Conservation (phyloP, 2,113 vertebrate species). For the Scortum barcoo region DNA sequence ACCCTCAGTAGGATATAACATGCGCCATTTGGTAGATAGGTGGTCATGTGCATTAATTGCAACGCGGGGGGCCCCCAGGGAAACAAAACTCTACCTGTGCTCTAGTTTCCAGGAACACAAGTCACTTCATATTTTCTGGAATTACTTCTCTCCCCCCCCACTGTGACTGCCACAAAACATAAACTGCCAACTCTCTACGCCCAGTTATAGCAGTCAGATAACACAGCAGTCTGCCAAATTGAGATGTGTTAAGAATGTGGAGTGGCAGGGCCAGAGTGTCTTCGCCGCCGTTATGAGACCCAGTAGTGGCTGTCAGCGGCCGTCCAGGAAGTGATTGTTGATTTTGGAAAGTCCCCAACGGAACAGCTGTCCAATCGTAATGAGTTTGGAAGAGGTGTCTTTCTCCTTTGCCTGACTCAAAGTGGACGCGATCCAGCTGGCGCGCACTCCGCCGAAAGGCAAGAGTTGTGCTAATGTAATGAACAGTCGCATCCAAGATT, state of each 20-base stretch:
- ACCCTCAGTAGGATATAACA: conserved; percentile 39
- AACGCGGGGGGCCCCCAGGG: conserved; percentile 35
- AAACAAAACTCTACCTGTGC: conserved; percentile 9
- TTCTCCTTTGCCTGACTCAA: conserved; percentile 41
- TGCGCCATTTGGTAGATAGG: conserved; percentile 35
- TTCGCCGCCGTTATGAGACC: background rate
- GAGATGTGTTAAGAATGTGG: conserved; percentile 43
- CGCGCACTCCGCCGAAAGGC: background rate
- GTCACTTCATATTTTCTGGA: conserved; percentile 48
- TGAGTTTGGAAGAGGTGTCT: conserved; percentile 71
- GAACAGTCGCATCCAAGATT: conserved; percentile 7
- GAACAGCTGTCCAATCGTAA: conserved; percentile 78
- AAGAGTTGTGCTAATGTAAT: conserved; percentile 38
- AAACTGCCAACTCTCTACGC: conserved; percentile 5
- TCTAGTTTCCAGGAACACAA: conserved; percentile 26
- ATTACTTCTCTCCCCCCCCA: too few relatives aligned
- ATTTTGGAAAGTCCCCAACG: conserved; percentile 65
- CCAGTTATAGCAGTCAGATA: conserved; percentile 1
- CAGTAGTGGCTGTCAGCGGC: conserved; percentile 46
- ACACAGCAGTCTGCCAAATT: conserved; percentile 40
- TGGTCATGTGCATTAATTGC: conserved; percentile 56
- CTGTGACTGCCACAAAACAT: conserved; percentile 24
- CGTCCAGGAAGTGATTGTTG: conserved; percentile 64
- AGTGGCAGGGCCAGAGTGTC: conserved; percentile 20
- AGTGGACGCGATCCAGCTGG: conserved; percentile 65